Evolutionary conservation across 2,113 vertebrate species (phyloP).

Genomic region (Ammodytes dubius): DNA sequence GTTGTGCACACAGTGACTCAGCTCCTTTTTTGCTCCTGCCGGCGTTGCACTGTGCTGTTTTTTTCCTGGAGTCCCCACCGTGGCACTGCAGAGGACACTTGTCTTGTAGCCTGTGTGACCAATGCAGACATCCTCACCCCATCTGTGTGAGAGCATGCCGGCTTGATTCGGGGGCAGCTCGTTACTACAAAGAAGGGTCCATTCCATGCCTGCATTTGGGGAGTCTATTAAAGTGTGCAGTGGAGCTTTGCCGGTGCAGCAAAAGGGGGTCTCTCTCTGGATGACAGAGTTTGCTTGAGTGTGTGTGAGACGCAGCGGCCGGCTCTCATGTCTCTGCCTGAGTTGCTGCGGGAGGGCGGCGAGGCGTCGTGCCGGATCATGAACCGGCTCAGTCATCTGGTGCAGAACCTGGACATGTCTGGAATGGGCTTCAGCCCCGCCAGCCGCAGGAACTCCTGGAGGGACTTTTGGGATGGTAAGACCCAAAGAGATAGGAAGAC

Average conservation of each 20-base stretch:
- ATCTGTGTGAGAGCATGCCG: conserved; percentile 29
- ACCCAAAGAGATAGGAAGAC: not conserved
- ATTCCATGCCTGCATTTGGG: conserved; percentile 37
- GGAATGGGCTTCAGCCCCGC: conserved; percentile 74
- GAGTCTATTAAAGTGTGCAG: conserved; percentile 54
- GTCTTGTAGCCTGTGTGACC: conserved; percentile 7
- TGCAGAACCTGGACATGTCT: conserved; percentile 83
- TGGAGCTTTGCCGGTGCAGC: conserved; percentile 53
- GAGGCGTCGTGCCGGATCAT: conserved; percentile 81
- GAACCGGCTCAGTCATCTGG: conserved; percentile 80
- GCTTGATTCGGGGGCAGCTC: conserved; percentile 22
- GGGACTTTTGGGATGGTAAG: conserved; percentile 80
- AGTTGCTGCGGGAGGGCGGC: conserved; percentile 83
- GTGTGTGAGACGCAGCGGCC: conserved; percentile 42
- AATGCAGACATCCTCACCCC: conserved; percentile 26
- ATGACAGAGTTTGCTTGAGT: conserved; percentile 55
- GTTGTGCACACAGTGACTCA: conserved; percentile 69
- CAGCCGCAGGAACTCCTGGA: conserved; percentile 81
- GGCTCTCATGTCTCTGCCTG: conserved; percentile 83
- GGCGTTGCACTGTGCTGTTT: conserved; percentile 5
- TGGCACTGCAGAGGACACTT: conserved; percentile 62
- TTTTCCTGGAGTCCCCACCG: conserved; percentile 33
- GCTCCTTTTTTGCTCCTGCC: conserved; percentile 50
- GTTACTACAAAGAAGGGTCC: conserved; percentile 6
- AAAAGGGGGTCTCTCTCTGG: conserved; percentile 32